Evolutionary conservation across 1,140 invertebrate genomes (phyloP).

Genomic region (Caenorhabditis latens): DNA sequence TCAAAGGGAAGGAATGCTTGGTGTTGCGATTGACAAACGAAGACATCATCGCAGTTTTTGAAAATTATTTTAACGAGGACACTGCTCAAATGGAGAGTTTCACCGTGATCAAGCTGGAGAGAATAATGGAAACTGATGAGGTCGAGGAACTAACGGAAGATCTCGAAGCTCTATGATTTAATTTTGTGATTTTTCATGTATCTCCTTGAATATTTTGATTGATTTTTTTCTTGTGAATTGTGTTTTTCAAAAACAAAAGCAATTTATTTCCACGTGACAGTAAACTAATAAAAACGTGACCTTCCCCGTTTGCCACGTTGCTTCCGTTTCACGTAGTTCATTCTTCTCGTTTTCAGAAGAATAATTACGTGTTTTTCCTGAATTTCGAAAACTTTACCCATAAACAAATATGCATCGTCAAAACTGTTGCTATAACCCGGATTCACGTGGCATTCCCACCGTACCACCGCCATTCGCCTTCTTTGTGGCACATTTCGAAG

Average conservation of each 20-base stretch:
- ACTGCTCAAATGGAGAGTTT: neutral
- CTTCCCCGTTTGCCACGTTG: too few species aligned
- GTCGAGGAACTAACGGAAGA: neutral
- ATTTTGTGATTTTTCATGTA: too few species aligned
- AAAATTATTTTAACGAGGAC: neutral
- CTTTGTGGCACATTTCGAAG: neutral
- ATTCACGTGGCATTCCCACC: neutral
- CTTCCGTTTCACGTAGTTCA: too few species aligned
- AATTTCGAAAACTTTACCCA: neutral
- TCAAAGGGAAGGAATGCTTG: neutral
- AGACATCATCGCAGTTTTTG: neutral
- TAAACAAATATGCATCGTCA: neutral
- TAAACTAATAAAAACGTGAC: too few species aligned
- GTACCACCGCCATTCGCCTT: neutral
- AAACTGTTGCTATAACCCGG: neutral
- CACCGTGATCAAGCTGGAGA: constrained; percentile 1
- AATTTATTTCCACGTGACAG: too few species aligned
- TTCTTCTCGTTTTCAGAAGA: too few species aligned
- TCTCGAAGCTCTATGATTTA: too few species aligned
- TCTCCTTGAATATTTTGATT: too few species aligned
- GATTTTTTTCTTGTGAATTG: too few species aligned
- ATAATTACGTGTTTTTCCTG: too few species aligned
- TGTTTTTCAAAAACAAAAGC: too few species aligned
- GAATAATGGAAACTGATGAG: neutral
- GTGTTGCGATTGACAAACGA: neutral